Evolutionary conservation across 2,113 vertebrate genomes (phyloP).

Genomic region (Accipiter cooperii): DNA sequence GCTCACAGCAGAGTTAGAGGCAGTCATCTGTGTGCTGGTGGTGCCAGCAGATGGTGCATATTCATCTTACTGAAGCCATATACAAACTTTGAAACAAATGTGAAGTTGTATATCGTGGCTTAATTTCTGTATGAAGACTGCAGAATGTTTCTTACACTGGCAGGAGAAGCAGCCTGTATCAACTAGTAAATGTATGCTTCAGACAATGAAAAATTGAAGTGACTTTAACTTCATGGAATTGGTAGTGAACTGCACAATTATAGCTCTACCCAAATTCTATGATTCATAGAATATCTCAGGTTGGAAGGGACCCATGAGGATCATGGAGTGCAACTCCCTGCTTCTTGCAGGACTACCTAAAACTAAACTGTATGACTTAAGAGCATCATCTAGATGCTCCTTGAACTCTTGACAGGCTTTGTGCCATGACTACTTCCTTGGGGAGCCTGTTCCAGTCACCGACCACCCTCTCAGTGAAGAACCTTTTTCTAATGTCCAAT

Average conservation of each 20-base stretch:
- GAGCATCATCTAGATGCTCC: not conserved
- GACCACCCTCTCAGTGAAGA: not conserved
- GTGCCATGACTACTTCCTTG: not conserved
- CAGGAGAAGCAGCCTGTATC: not conserved
- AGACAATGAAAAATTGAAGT: not conserved
- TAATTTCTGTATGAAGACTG: not conserved
- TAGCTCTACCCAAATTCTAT: not conserved
- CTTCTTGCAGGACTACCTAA: not conserved
- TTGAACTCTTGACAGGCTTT: not conserved
- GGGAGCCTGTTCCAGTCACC: not conserved
- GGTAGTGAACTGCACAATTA: not conserved
- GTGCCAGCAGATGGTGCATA: not conserved
- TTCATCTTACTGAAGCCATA: not conserved
- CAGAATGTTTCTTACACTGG: not conserved
- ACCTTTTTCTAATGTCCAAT: not conserved
- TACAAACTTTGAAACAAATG: not conserved
- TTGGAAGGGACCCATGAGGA: not conserved
- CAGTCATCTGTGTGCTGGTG: not conserved
- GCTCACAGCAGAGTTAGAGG: not conserved
- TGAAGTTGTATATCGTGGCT: not conserved
- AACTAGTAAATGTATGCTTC: not conserved
- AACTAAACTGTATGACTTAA: not conserved
- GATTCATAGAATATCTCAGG: not conserved
- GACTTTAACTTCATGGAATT: not conserved
- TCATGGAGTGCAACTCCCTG: not conserved